Evolutionary conservation across 2,888 invertebrate species (phyloP).

Genomic region (Eupithecia dodoneata): DNA sequence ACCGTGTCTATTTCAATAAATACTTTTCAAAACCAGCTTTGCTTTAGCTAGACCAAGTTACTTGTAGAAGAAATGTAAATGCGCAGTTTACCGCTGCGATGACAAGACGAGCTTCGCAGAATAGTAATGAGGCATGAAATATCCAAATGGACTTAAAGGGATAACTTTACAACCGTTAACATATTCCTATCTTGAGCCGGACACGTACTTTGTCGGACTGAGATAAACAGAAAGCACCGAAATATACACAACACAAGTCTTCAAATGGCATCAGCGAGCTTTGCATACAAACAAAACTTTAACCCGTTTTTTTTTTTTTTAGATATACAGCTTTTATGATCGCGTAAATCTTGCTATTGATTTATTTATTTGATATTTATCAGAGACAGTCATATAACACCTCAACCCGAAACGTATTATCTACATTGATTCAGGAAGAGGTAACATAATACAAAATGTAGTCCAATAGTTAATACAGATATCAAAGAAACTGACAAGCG

Average conservation of each 20-base stretch:
- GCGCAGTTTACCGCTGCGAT: conserved; percentile 9
- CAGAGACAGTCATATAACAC: not conserved
- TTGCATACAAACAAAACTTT: conserved; percentile 18
- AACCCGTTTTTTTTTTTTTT: not conserved
- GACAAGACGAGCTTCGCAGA: conserved; percentile 39
- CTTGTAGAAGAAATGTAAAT: conserved; percentile 16
- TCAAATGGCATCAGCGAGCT: conserved; percentile 38
- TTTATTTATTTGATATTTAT: not conserved
- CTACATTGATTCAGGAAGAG: not conserved
- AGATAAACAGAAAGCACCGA: conserved; percentile 40
- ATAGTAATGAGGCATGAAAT: conserved; percentile 47
- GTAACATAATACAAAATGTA: conserved; percentile 3
- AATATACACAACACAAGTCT: conserved; percentile 38
- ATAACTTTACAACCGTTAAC: conserved; percentile 42
- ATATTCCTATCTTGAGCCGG: conserved; percentile 49
- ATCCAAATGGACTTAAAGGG: conserved; percentile 52
- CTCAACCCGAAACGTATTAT: not conserved
- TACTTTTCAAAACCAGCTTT: conserved; percentile 13
- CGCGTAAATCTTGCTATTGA: not conserved
- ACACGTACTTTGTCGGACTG: conserved; percentile 45
- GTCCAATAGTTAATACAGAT: not conserved
- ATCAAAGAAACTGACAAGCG: not conserved
- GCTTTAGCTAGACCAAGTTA: not conserved
- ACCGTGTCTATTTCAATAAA: conserved; percentile 32
- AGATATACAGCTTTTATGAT: not conserved